Conservation (phyloP, 1,140 invertebrate species). For the Danaus plexippus region DNA sequence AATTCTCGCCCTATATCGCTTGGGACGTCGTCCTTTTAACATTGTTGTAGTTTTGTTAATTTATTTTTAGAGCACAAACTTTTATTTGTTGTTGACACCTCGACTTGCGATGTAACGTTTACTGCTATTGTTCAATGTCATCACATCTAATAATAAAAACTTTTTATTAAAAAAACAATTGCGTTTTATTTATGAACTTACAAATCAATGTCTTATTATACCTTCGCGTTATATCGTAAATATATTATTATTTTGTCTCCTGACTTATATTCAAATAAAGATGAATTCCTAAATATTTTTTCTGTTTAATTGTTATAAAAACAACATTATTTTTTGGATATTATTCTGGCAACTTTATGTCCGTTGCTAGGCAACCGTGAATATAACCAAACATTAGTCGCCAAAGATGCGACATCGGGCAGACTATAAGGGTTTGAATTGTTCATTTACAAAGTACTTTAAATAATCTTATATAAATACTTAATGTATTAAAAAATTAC, state of each 20-base stretch:
- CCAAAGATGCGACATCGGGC: no score
- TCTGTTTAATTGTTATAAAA: no score
- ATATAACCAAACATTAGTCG: constrained; percentile 17
- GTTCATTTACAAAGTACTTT: no score
- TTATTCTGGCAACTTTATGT: background rate
- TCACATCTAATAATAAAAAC: constrained; percentile 68
- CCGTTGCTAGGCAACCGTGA: constrained; percentile 32
- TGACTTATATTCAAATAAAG: no score
- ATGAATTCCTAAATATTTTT: no score
- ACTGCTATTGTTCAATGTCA: constrained; percentile 62
- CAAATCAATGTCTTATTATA: background rate
- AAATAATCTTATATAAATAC: no score
- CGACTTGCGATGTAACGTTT: constrained; percentile 59
- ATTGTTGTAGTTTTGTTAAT: constrained; percentile 68
- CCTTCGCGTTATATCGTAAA: background rate
- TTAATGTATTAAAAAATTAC: constrained; percentile 6
- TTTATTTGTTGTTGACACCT: constrained; percentile 67
- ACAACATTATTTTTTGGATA: no score
- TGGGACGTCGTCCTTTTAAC: constrained; percentile 48
- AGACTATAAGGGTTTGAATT: no score
- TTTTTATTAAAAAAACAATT: constrained; percentile 39
- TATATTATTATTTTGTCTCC: background rate
- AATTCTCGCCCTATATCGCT: constrained; percentile 58
- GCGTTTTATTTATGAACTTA: constrained; percentile 27
- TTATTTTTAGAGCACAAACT: constrained; percentile 68